Conservation (phyloP, 2,888 invertebrate species). For the Sipha maydis region DNA sequence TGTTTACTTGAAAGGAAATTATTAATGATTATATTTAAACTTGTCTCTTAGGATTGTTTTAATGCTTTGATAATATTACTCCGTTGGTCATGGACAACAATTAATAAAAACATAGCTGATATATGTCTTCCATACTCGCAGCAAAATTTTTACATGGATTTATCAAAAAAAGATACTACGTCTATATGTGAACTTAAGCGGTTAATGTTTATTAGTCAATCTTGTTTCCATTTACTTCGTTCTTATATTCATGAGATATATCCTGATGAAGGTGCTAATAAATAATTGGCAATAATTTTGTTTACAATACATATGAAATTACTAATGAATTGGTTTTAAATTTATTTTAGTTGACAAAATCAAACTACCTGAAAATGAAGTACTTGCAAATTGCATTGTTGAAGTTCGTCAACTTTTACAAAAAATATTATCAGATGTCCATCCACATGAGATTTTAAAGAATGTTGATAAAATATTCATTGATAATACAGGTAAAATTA, state of each 20-base stretch:
- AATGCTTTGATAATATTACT: conserved; percentile 84
- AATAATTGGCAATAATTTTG: background rate
- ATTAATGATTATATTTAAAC: background rate
- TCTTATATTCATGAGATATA: conserved; percentile 93
- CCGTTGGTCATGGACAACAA: conserved; percentile 89
- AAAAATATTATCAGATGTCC: conserved; percentile 80
- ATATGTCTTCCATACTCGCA: conserved; percentile 48
- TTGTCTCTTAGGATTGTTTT: conserved; percentile 74
- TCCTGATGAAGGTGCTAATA: conserved; percentile 75
- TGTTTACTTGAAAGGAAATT: background rate
- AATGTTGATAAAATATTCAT: conserved; percentile 34
- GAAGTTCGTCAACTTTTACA: conserved; percentile 85
- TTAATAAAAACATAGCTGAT: conserved; percentile 70
- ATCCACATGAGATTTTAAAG: conserved; percentile 54
- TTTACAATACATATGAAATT: too few species aligned
- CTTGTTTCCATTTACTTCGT: conserved; percentile 82
- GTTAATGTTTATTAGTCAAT: conserved; percentile 85
- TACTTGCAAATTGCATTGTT: conserved; percentile 84
- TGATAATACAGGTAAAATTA: conserved; percentile 46
- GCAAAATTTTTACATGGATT: conserved; percentile 63
- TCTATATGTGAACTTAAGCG: conserved; percentile 79
- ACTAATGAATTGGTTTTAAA: conserved; percentile 10
- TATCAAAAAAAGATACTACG: conserved; percentile 65
- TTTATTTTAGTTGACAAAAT: conserved; percentile 48
- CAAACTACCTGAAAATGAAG: conserved; percentile 45